These are phyloP conservation scores for Pipistrellus pygmaeus DNA, from an alignment of 2,797 vertebrate genomes.

Conservation along the genomic window DNA sequence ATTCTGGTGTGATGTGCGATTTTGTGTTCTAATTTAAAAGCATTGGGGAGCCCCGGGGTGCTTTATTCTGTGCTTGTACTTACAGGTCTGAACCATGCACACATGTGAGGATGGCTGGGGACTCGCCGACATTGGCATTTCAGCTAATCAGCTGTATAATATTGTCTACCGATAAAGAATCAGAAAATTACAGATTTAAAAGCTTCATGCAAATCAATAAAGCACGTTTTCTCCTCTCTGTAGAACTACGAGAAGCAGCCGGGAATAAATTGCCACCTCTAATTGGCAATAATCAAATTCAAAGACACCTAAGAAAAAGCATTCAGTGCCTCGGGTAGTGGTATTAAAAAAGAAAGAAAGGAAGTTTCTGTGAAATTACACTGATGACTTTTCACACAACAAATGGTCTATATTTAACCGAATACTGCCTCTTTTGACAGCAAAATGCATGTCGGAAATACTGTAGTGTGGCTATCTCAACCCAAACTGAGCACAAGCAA, in stretches of 20 bases:
- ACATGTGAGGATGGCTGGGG: not conserved
- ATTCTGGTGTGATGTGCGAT: not conserved
- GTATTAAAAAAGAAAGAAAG: constrained; percentile 53
- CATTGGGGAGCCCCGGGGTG: not conserved
- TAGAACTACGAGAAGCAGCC: constrained; percentile 48
- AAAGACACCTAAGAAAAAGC: constrained; percentile 66
- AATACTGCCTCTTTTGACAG: constrained; percentile 36
- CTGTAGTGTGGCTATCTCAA: not conserved
- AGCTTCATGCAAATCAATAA: constrained; percentile 65
- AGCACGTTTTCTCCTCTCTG: not conserved
- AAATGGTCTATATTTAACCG: constrained; percentile 72
- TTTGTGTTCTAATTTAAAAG: constrained; percentile 45
- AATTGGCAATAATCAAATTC: constrained; percentile 76
- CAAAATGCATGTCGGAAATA: constrained; percentile 59
- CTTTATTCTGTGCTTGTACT: not conserved
- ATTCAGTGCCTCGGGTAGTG: constrained; percentile 59
- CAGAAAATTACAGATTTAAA: constrained; percentile 58
- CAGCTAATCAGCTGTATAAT: constrained; percentile 46
- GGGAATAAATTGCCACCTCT: constrained; percentile 73
- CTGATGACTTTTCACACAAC: constrained; percentile 68
- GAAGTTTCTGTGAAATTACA: constrained; percentile 75
- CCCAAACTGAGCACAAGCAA: constrained; percentile 26
- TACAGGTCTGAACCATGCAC: constrained; percentile 55
- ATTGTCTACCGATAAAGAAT: constrained; percentile 46
- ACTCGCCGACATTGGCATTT: constrained; percentile 11